Conservation (phyloP, 1,140 invertebrate genomes). For the Pteromalus puparum region DNA sequence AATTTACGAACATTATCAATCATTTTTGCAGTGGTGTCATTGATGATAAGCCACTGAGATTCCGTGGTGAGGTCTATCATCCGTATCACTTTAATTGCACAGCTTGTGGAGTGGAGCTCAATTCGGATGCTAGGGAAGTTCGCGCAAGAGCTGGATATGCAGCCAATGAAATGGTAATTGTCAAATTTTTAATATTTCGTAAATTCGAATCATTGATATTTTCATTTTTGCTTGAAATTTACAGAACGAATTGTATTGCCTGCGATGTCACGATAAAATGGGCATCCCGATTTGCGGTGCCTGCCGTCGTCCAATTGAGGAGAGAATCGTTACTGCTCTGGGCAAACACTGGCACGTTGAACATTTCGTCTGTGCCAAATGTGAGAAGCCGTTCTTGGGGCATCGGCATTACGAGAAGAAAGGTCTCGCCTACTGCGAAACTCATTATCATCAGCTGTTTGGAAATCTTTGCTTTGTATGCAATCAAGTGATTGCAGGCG, state of each 20-base stretch:
- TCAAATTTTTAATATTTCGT: not conserved
- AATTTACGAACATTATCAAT: constrained; percentile 21
- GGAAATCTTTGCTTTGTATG: constrained; percentile 99
- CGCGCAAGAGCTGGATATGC: constrained; percentile 92
- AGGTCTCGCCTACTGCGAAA: constrained; percentile 98
- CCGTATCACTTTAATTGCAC: constrained; percentile 99
- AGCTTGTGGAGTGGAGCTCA: constrained; percentile 89
- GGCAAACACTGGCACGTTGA: constrained; percentile 99
- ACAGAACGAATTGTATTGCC: constrained; percentile 95
- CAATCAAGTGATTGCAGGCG: constrained; percentile 97
- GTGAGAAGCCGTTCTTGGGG: constrained; percentile 99
- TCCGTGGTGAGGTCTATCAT: constrained; percentile 98
- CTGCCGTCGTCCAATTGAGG: constrained; percentile 96
- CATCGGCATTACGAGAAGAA: constrained; percentile 99
- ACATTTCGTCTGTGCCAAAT: constrained; percentile 99
- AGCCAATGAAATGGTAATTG: constrained; percentile 88
- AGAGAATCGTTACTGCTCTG: constrained; percentile 96
- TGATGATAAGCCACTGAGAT: constrained; percentile 97
- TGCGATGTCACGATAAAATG: constrained; percentile 99
- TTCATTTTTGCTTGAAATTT: constrained; percentile 50
- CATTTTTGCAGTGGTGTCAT: constrained; percentile 87
- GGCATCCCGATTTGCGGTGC: constrained; percentile 98
- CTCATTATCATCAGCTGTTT: constrained; percentile 99
- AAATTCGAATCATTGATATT: not conserved
- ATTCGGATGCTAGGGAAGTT: constrained; percentile 95